Evolutionary conservation across 1,140 invertebrate genomes (phyloP), one percentile per base, ranked within the genome.

Genomic region (Acromyrmex heyeri): DNA sequence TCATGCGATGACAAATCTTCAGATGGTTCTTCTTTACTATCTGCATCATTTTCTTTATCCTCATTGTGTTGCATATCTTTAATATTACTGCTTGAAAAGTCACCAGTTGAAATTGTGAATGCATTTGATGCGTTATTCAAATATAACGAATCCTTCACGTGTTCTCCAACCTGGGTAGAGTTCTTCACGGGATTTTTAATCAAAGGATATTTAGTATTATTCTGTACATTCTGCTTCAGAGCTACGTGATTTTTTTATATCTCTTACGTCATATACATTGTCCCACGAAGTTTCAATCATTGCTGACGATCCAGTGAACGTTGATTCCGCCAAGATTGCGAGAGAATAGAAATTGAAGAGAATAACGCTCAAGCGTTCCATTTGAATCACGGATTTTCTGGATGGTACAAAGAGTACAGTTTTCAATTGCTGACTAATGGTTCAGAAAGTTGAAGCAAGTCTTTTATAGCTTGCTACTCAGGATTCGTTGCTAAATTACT

Each of bases 401-500:
- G 21, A 48, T 53, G 44, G 27, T 38, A 12, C 27, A 59, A 61
- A 34, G 38, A 72, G 50, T 34, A 34, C 18, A 50, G 38, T 59
- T 55, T 1, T 4, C 24, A 30, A 34, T 57, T 21, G 21, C 10
- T 4, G 53, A 90, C 85, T 90, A 78, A 77, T 21, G 16, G n/a
- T 53, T 30, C n/a, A 27, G 85, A 62, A 87, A 65, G 59, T 48
- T 27, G n/a, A 3, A 53, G 27, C 78, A 12, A 21, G n/a, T 70
- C 89, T 90, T 90, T 91, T 91, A 91, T 90, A 91, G 70, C 18
- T n/a, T 16, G 53, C 38, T 62, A 27, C 34, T n/a, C 65, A 38
- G 21, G 34, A 75, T 2, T 53, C 55, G 8, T 48, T n/a, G 77
- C 77, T 91, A 90, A 91, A 34, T 67, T 30, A 72, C 27, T 83